A percentile compares a stretch with the other conserved stretches of the same genome.
Conservation (phyloP, 1,140 invertebrate species). For the Daktulosphaira vitifoliae region DNA sequence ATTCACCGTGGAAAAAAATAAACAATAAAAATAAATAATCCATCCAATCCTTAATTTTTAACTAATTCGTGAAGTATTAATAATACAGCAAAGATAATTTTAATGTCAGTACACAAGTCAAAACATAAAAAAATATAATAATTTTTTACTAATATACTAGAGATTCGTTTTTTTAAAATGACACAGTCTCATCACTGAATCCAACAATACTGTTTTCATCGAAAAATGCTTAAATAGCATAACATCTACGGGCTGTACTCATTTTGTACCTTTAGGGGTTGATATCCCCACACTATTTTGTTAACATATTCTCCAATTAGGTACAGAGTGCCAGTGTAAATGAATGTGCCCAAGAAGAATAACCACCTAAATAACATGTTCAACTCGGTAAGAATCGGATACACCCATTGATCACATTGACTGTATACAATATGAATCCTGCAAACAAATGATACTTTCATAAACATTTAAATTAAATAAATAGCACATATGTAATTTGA, state of each 20-base stretch:
- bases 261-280: conserved; percentile 30
- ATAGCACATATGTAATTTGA: too few species aligned
- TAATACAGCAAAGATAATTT: too few species aligned
- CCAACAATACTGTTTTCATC: too few species aligned
- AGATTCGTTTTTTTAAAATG: conserved; percentile 20
- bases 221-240: too few species aligned
- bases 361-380: conserved; percentile 56
- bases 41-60: too few species aligned
- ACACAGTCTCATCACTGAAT: conserved; percentile 23
- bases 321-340: conserved; percentile 54
- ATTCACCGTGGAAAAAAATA: too few species aligned
- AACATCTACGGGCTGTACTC: conserved; percentile 17
- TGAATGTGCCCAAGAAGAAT: conserved; percentile 58
- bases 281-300: conserved; percentile 45
- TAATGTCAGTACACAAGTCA: background rate
- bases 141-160: conserved; percentile 2
- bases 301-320: conserved; percentile 61
- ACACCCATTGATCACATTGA: conserved; percentile 71
- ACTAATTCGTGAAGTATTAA: too few species aligned
- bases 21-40: too few species aligned
- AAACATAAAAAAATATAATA: conserved; percentile 5
- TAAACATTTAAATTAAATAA: too few species aligned
- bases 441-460: conserved; percentile 39
- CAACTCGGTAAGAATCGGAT: conserved; percentile 70
- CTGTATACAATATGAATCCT: conserved; percentile 65